Evolutionary conservation across 2,797 vertebrate species (phyloP).

Genomic region (Melanotaenia nigrans): DNA sequence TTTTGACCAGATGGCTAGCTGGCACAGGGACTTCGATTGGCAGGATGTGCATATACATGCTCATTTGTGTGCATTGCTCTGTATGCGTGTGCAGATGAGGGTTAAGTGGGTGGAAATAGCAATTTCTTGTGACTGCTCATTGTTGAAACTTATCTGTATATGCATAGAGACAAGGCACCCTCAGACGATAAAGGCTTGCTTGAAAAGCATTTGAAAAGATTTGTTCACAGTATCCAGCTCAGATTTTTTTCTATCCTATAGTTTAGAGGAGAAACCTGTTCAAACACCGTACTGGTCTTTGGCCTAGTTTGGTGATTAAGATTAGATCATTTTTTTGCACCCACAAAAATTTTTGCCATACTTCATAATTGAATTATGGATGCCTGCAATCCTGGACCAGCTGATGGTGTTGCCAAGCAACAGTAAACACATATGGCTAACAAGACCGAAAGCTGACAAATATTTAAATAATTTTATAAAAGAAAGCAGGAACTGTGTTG

Average conservation of each 20-base stretch:
- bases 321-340: not conserved
- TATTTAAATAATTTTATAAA: too few relatives aligned
- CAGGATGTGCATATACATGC: constrained; percentile 52
- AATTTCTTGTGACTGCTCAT: constrained; percentile 48
- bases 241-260: not conserved
- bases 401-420: not conserved
- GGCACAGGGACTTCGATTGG: constrained; percentile 65
- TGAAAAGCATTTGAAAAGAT: not conserved
- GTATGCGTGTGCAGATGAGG: constrained; percentile 20
- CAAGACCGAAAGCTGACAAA: not conserved
- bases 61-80: constrained; percentile 35
- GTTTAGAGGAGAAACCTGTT: not conserved
- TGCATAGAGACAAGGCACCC: not conserved
- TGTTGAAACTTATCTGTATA: constrained; percentile 21
- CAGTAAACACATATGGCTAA: not conserved
- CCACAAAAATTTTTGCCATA: not conserved
- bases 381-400: not conserved
- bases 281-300: not conserved
- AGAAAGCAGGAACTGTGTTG: too few relatives aligned
- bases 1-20: constrained; percentile 86
- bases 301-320: not conserved
- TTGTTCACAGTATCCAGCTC: not conserved
- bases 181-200: not conserved
- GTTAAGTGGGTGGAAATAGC: constrained; percentile 51
- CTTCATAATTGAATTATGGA: not conserved